Evolutionary conservation across 2,888 invertebrate species (phyloP).

Genomic region (Cosmorhoe ocellata): DNA sequence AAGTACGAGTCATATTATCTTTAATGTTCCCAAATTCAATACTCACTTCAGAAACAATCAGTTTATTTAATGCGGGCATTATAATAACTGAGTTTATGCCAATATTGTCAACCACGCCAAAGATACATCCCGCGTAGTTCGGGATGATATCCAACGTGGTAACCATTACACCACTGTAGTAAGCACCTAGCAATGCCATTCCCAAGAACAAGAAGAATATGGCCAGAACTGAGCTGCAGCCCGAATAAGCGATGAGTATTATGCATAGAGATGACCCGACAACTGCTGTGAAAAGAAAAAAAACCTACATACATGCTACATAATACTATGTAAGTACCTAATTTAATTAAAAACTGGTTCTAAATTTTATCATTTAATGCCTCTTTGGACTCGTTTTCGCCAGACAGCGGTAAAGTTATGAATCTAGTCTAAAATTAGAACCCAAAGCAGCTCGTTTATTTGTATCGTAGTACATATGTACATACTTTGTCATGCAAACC

Average conservation of each 20-base stretch:
- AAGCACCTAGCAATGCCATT: slow-evolving; percentile 81
- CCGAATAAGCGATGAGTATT: slow-evolving; percentile 73
- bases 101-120: slow-evolving; percentile 49
- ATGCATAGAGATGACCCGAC: slow-evolving; percentile 14
- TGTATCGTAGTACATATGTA: too few species aligned
- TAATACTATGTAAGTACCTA: too few species aligned
- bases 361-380: too few species aligned
- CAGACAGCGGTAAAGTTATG: too few species aligned
- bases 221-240: slow-evolving; percentile 57
- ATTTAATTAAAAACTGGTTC: too few species aligned
- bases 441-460: too few species aligned
- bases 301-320: too few species aligned
- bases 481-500: too few species aligned
- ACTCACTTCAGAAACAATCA: slow-evolving; percentile 19
- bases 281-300: slow-evolving; percentile 15
- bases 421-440: too few species aligned
- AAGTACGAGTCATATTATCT: too few species aligned
- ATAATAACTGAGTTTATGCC: slow-evolving; percentile 2
- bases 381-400: too few species aligned
- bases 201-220: slow-evolving; percentile 73
- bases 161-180: slow-evolving; percentile 80
- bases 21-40: too few species aligned
- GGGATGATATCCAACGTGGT: slow-evolving; percentile 76
- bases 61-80: background rate
- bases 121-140: slow-evolving; percentile 75